A percentile compares a stretch with the other conserved stretches of the same genome.
phyloP scores from a whole-genome alignment of 2,797 vertebrate genomes.

The Schizothorax lantsangensis region DNA sequence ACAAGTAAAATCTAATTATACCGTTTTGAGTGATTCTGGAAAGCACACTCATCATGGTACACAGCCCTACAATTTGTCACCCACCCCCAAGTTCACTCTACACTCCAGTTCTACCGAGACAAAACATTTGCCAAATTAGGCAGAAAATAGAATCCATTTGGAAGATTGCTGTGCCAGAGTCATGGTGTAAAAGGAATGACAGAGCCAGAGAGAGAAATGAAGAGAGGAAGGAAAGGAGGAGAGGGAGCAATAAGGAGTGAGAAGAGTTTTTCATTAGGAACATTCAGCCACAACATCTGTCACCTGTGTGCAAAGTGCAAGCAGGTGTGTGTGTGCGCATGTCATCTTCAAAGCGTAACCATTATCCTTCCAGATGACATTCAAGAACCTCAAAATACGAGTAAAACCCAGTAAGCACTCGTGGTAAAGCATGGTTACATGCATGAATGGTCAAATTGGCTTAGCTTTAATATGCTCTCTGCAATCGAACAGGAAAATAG shows the following conservation, averaged over 20 bases:
- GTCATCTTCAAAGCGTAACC: slow-evolving; percentile 9
- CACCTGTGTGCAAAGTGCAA: slow-evolving; percentile 33
- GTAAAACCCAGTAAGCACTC: background rate
- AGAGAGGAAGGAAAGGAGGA: slow-evolving; percentile 41
- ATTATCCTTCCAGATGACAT: slow-evolving; percentile 37
- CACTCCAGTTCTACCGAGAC: slow-evolving; percentile 62
- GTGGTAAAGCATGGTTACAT: background rate
- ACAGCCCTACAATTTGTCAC: slow-evolving; percentile 47
- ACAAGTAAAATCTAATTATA: slow-evolving; percentile 48
- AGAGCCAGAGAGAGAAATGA: slow-evolving; percentile 40
- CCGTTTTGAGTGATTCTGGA: slow-evolving; percentile 31
- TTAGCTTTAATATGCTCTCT: background rate
- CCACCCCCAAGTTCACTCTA: slow-evolving; percentile 46
- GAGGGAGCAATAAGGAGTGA: slow-evolving; percentile 43
- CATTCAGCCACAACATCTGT: slow-evolving; percentile 50
- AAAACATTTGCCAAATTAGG: slow-evolving; percentile 73
- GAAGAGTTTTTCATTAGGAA: slow-evolving; percentile 48
- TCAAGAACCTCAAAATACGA: slow-evolving; percentile 15
- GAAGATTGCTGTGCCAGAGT: slow-evolving; percentile 59
- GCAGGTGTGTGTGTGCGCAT: slow-evolving; percentile 41
- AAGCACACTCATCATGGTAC: slow-evolving; percentile 26
- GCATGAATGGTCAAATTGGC: background rate
- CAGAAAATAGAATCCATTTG: slow-evolving; percentile 74
- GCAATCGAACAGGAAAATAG: background rate
- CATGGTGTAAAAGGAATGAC: slow-evolving; percentile 33